Percentiles rank a stretch among this genome's conserved stretches.
Conservation (phyloP, 2,113 vertebrate species). For the Ovis aries region ARS-UI_Ramb_v3.0 NC_056054.1:255623001-255623500, state of each 20-base stretch:
- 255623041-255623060: background rate
- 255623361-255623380: background rate
- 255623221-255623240: background rate
- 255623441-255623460: background rate
- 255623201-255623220: background rate
- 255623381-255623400: background rate
- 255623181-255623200: background rate
- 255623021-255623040: background rate
- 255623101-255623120: background rate
- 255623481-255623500: background rate
- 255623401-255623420: background rate
- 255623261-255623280: background rate
- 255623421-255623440: background rate
- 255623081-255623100: background rate
- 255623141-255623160: background rate
- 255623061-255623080: fast-evolving
- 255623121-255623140: background rate
- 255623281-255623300: background rate
- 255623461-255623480: background rate
- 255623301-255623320: background rate
- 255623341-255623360: background rate
- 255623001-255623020: background rate
- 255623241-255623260: background rate
- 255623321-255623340: background rate
- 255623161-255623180: background rate